A percentile compares a stretch with the other conserved stretches of the same genome.
These are phyloP conservation scores for Euwallacea fornicatus DNA, from an alignment of 1,140 invertebrate species.

Conservation along the genomic window DNA sequence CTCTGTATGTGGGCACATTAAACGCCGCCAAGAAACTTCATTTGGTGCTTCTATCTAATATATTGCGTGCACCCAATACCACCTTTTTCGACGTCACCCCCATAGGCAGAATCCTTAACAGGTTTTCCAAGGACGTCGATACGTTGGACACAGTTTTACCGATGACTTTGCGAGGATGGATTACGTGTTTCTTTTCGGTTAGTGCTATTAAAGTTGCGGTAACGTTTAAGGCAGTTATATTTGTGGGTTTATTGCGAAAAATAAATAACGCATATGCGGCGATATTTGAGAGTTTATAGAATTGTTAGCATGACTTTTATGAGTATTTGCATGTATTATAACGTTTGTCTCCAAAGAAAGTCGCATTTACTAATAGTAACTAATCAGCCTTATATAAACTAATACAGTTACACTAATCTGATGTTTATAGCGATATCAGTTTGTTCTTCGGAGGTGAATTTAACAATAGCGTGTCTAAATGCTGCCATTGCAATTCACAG, in stretches of 20 bases:
- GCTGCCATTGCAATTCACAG: constrained; percentile 65
- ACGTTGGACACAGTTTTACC: constrained; percentile 75
- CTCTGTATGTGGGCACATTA: constrained; percentile 70
- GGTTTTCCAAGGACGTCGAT: constrained; percentile 85
- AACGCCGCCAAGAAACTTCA: constrained; percentile 70
- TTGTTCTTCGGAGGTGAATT: constrained; percentile 58
- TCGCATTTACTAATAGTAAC: not conserved
- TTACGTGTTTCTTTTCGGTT: constrained; percentile 71
- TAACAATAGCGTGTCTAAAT: constrained; percentile 63
- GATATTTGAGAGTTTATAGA: too few species aligned
- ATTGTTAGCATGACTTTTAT: too few species aligned
- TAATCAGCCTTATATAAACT: not conserved
- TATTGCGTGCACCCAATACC: constrained; percentile 70
- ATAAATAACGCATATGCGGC: too few species aligned
- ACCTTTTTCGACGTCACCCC: constrained; percentile 88
- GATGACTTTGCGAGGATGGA: constrained; percentile 69
- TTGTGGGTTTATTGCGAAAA: not conserved
- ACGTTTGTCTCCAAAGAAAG: too few species aligned
- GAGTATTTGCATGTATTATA: too few species aligned
- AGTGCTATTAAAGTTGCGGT: constrained; percentile 26
- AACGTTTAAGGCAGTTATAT: constrained; percentile 33
- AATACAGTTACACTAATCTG: constrained; percentile 28
- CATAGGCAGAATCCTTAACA: constrained; percentile 79
- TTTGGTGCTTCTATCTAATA: constrained; percentile 65
- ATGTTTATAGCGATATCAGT: constrained; percentile 58